Evolutionary conservation across 2,797 vertebrate genomes (phyloP).

Genomic region (Lates japonicus): DNA sequence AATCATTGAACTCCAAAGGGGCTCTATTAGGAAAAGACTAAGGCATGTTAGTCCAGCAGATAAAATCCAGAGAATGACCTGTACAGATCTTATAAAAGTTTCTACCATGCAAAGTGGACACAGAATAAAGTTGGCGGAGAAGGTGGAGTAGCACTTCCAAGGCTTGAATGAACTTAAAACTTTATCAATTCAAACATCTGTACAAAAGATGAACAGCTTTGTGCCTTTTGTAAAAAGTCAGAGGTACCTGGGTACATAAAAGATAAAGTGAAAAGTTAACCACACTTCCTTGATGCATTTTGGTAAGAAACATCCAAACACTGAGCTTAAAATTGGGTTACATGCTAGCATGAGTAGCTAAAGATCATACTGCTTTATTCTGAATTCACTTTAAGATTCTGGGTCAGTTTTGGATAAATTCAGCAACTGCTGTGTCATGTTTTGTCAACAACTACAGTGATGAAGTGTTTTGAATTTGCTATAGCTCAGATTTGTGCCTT

Average conservation of each 20-base stretch:
- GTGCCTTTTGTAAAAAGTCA: not conserved
- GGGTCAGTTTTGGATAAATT: too few species aligned
- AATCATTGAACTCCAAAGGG: slow-evolving; percentile 18
- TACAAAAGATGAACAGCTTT: not conserved
- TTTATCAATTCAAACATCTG: not conserved
- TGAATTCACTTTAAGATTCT: too few species aligned
- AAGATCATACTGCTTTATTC: too few species aligned
- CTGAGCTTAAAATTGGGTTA: not conserved
- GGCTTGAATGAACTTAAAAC: not conserved
- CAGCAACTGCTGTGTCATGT: too few species aligned
- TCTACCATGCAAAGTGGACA: not conserved
- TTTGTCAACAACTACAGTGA: too few species aligned
- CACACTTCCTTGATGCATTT: not conserved
- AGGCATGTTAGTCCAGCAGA: slow-evolving; percentile 1
- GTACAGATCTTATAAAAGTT: not conserved
- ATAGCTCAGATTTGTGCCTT: too few species aligned
- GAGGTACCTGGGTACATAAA: not conserved
- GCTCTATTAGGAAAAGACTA: not conserved
- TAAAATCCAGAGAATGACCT: not conserved
- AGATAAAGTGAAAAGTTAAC: too few species aligned
- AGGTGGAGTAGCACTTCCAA: not conserved
- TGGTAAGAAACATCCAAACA: not conserved
- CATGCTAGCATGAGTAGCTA: too few species aligned
- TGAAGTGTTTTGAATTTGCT: too few species aligned
- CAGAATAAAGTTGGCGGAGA: not conserved